Percentiles rank a stretch among this genome's conserved stretches.
phyloP scores from a whole-genome alignment of 2,888 invertebrate genomes.

The Dendrolimus houi region DNA sequence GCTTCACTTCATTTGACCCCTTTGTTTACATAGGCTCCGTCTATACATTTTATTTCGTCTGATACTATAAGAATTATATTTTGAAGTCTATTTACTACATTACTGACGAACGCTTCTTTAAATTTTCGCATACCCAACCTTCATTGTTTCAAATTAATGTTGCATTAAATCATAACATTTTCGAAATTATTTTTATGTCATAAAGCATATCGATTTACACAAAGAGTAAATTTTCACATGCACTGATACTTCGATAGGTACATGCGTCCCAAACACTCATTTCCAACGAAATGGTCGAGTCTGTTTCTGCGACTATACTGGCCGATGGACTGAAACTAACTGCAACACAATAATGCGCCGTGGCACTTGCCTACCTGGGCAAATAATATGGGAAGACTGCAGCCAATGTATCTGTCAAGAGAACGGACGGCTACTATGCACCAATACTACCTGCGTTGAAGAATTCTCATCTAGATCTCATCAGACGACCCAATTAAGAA shows the following conservation, averaged over 20 bases:
- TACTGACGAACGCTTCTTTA: too few species aligned
- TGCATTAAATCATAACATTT: not conserved
- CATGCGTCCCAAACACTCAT: constrained; percentile 53
- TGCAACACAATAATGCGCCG: constrained; percentile 34
- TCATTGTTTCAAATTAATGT: not conserved
- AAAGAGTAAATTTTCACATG: too few species aligned
- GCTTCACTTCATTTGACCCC: too few species aligned
- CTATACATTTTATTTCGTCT: too few species aligned
- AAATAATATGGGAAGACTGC: constrained; percentile 50
- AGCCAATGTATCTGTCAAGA: constrained; percentile 53
- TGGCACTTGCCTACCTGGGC: constrained; percentile 41
- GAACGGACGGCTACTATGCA: constrained; percentile 42
- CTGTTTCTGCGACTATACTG: constrained; percentile 45
- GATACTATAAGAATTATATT: too few species aligned
- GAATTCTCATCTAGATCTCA: constrained; percentile 9
- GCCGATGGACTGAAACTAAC: constrained; percentile 39
- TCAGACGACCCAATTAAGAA: not conserved
- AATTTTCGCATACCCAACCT: too few species aligned
- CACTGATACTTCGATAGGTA: constrained; percentile 20
- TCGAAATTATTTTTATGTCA: not conserved
- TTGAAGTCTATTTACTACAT: too few species aligned
- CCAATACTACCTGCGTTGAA: constrained; percentile 32
- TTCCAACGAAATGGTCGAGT: constrained; percentile 41
- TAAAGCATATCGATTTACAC: too few species aligned
- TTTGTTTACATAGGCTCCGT: too few species aligned